Evolutionary conservation across 2,797 vertebrate genomes (phyloP).

Genomic region (Chaetophractus vellerosus): DNA sequence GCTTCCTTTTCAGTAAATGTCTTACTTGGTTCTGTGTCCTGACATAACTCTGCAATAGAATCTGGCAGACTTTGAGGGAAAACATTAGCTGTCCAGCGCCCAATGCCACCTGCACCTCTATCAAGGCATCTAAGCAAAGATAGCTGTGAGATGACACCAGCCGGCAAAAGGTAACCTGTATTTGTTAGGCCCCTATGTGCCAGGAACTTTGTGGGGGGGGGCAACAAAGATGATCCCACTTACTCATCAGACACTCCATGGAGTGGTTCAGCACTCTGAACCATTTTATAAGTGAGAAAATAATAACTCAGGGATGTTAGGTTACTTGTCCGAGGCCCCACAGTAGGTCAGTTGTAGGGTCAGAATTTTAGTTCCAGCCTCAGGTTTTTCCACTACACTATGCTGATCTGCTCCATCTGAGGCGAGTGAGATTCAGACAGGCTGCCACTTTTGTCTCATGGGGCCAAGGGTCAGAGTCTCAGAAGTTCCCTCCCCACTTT

Average conservation of each 20-base stretch:
- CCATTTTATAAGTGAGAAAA: not conserved
- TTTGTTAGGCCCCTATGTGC: not conserved
- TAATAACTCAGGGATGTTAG: not conserved
- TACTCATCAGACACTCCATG: not conserved
- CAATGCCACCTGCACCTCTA: not conserved
- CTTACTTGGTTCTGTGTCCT: conserved; percentile 30
- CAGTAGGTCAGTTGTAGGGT: not conserved
- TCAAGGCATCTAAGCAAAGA: not conserved
- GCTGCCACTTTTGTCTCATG: not conserved
- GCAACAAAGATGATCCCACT: not conserved
- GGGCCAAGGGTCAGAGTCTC: not conserved
- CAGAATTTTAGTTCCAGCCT: not conserved
- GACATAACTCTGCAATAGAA: conserved; percentile 28
- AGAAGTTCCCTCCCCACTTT: not conserved
- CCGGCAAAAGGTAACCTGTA: not conserved
- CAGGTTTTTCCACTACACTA: not conserved
- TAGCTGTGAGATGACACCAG: not conserved
- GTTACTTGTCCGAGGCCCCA: not conserved
- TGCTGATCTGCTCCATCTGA: not conserved
- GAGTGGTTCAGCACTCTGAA: too few species aligned
- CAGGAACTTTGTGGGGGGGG: not conserved
- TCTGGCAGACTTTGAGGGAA: not conserved
- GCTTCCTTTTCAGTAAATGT: conserved; percentile 58
- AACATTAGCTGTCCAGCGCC: not conserved
- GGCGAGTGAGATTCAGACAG: not conserved